Percentiles rank a stretch among this genome's conserved stretches.
Evolutionary conservation across 1,140 invertebrate species (phyloP).

Genomic region (Heliothis subflexa): DNA sequence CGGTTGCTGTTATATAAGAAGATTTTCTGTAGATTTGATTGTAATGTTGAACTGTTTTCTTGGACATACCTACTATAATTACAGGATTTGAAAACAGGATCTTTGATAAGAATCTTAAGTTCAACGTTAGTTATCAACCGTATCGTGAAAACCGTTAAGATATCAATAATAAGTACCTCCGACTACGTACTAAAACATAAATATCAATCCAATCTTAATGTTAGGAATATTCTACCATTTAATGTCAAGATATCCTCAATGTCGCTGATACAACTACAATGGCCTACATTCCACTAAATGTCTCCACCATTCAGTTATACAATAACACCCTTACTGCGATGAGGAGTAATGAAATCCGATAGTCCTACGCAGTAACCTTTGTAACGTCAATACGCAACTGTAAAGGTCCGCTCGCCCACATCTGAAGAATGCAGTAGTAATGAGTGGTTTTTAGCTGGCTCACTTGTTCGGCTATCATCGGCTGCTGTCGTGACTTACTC

Average conservation of each 20-base stretch:
- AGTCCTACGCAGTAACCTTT: constrained; percentile 21
- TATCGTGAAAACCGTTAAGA: not conserved
- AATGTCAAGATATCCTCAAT: constrained; percentile 8
- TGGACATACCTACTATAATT: not conserved
- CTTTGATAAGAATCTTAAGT: not conserved
- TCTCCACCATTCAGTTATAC: constrained; percentile 1
- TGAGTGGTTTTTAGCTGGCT: constrained; percentile 15
- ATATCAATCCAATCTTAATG: constrained; percentile 10
- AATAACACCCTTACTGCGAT: constrained; percentile 18
- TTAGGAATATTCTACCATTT: constrained; percentile 8
- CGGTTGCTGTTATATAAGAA: too few relatives aligned
- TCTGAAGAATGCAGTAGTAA: constrained; percentile 37
- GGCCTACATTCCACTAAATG: constrained; percentile 18
- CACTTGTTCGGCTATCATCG: constrained; percentile 32
- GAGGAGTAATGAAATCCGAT: constrained; percentile 16
- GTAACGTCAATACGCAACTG: constrained; percentile 33
- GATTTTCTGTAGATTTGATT: too few relatives aligned
- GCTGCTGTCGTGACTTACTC: constrained; percentile 28
- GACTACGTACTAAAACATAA: not conserved
- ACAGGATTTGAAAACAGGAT: not conserved
- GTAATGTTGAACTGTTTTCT: too few relatives aligned
- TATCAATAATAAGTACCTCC: constrained; percentile 1
- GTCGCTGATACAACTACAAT: constrained; percentile 10
- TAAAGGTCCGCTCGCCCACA: constrained; percentile 24
- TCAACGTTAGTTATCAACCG: not conserved